These are phyloP conservation scores for Dynastes grantii DNA, from an alignment of 2,888 invertebrate genomes.

Conservation along the genomic window DNA sequence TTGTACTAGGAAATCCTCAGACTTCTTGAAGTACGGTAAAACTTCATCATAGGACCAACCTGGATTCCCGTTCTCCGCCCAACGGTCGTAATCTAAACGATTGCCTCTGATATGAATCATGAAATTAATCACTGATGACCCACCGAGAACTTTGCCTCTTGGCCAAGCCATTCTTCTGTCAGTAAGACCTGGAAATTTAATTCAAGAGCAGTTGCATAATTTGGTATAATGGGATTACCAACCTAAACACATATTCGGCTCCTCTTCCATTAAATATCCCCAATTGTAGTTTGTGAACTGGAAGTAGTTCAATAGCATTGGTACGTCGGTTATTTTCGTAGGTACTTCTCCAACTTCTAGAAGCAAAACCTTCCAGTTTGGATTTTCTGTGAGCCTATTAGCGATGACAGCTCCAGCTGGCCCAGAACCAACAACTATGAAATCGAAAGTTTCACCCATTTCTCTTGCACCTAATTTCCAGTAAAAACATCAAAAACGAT, in stretches of 20 bases:
- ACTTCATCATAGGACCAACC: conserved; percentile 78
- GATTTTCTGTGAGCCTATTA: conserved; percentile 71
- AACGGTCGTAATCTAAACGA: conserved; percentile 78
- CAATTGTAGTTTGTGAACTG: conserved; percentile 74
- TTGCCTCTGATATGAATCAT: conserved; percentile 86
- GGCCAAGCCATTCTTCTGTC: conserved; percentile 71
- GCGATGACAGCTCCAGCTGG: conserved; percentile 72
- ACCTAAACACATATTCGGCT: conserved; percentile 51
- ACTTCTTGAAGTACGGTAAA: conserved; percentile 72
- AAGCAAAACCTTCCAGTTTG: conserved; percentile 64
- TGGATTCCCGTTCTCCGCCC: conserved; percentile 79
- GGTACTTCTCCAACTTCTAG: conserved; percentile 63
- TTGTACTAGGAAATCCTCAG: conserved; percentile 67
- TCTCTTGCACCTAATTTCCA: neutral
- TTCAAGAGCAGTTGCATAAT: neutral
- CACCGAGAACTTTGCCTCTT: conserved; percentile 76
- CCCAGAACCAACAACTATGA: conserved; percentile 71
- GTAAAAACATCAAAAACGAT: too few species aligned
- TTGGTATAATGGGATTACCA: neutral
- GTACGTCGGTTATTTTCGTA: conserved; percentile 70
- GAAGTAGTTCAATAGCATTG: conserved; percentile 70
- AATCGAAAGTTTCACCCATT: conserved; percentile 65
- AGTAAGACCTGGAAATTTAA: conserved; percentile 48
- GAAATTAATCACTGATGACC: conserved; percentile 76
- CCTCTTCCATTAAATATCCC: conserved; percentile 72